phyloP scores from a whole-genome alignment of 2,113 vertebrate genomes.

The Podilymbus podiceps region DNA sequence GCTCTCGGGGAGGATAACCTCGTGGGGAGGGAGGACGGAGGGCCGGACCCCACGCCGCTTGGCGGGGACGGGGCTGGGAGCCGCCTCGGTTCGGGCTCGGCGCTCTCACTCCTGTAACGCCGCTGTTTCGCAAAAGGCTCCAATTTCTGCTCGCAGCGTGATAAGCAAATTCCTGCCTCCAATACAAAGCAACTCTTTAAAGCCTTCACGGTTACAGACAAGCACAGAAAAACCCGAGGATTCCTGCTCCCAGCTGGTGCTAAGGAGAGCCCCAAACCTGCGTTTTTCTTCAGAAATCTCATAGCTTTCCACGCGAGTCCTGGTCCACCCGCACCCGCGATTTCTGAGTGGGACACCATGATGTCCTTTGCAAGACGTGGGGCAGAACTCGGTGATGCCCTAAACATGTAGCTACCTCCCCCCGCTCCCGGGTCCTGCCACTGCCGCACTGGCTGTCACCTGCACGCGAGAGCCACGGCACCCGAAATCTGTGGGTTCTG shows the following conservation, averaged over 20 bases:
- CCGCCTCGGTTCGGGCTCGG: not conserved
- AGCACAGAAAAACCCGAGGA: not conserved
- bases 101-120: not conserved
- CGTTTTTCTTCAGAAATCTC: not conserved
- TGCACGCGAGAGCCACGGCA: rapidly evolving
- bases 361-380: not conserved
- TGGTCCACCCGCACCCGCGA: rapidly evolving
- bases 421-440: not conserved
- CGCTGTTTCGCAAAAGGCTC: not conserved
- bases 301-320: not conserved
- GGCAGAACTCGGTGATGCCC: not conserved
- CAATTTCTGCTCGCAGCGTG: not conserved
- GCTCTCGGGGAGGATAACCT: not conserved
- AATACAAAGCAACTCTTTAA: not conserved
- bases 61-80: not conserved
- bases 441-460: not conserved
- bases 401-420: not conserved
- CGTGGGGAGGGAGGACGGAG: not conserved
- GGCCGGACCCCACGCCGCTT: rapidly evolving
- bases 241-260: not conserved
- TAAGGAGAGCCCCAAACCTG: not conserved
- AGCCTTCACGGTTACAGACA: not conserved
- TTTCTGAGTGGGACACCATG: not conserved
- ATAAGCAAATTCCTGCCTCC: conserved; percentile 9
- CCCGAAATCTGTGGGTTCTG: not conserved